Conservation (phyloP, 2,888 invertebrate genomes). For the Caenorhabditis sp. region DNA sequence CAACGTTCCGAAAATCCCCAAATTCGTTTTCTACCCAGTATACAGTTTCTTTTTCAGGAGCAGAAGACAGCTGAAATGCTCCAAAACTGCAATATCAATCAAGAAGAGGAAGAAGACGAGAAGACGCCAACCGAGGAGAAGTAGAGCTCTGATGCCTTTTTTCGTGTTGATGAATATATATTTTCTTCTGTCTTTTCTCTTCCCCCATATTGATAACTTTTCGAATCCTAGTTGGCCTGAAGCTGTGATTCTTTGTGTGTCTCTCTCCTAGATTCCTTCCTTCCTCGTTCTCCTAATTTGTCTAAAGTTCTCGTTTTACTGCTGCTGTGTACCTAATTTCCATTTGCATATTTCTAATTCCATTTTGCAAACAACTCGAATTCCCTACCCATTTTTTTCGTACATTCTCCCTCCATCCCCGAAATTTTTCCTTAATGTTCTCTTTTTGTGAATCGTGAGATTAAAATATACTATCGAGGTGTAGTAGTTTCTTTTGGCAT, state of each 20-base stretch:
- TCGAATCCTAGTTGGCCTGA: constrained; percentile 2
- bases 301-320: constrained; percentile 42
- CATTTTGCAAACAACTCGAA: constrained; percentile 43
- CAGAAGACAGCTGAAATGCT: constrained; percentile 36
- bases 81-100: background rate
- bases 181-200: constrained; percentile 19
- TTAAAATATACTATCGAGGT: constrained; percentile 19
- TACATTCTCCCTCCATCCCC: background rate
- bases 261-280: constrained; percentile 11
- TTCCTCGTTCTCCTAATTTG: constrained; percentile 11
- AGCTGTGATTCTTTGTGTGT: constrained; percentile 22
- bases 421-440: constrained; percentile 4
- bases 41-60: constrained; percentile 10
- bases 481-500: constrained; percentile 21
- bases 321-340: constrained; percentile 18
- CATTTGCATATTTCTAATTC: constrained; percentile 11
- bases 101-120: constrained; percentile 16
- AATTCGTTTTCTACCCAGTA: too few relatives aligned
- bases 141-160: background rate
- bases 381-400: background rate
- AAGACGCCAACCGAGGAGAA: constrained; percentile 23
- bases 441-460: constrained; percentile 24
- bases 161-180: background rate
- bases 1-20: too few relatives aligned
- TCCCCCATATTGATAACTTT: background rate